Evolutionary conservation across 2,113 vertebrate genomes (phyloP).

Genomic region (Anoura caudifer): DNA sequence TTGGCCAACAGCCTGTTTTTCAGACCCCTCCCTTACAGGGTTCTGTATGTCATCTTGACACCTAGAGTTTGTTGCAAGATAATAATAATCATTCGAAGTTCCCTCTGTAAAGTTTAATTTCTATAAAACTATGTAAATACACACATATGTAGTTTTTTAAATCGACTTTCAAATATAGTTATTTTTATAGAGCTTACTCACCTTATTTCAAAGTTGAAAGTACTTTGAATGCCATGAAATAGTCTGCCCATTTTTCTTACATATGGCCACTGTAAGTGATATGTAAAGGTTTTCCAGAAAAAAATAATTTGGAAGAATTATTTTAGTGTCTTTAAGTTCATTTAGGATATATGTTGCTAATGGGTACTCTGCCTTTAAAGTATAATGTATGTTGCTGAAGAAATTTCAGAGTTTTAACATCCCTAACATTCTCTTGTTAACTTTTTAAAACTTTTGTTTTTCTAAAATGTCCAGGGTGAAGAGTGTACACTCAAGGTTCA

Average conservation of each 20-base stretch:
- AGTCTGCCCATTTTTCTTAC: constrained; percentile 17
- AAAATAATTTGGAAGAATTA: constrained; percentile 33
- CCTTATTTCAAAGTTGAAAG: constrained; percentile 44
- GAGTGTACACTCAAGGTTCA: not conserved
- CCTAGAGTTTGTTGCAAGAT: not conserved
- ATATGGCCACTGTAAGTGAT: constrained; percentile 14
- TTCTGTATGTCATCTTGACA: not conserved
- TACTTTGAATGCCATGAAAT: not conserved
- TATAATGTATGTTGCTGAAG: not conserved
- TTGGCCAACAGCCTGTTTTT: not conserved
- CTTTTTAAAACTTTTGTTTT: not conserved
- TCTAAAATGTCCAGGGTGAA: not conserved
- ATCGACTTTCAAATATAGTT: not conserved
- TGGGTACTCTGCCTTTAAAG: not conserved
- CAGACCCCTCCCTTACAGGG: not conserved
- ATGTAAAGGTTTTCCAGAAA: constrained; percentile 41
- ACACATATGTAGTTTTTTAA: not conserved
- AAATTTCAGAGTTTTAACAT: not conserved
- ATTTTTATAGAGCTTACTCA: constrained; percentile 17
- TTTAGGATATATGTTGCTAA: not conserved
- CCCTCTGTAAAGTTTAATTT: not conserved
- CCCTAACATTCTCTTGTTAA: not conserved
- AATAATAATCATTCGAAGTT: not conserved
- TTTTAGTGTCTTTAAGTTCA: not conserved
- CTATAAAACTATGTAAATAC: not conserved